Base-by-base conservation (phyloP, 30 jellyfish, hydroid and myxozoan species). In the Morbakka virulenta region DNA sequence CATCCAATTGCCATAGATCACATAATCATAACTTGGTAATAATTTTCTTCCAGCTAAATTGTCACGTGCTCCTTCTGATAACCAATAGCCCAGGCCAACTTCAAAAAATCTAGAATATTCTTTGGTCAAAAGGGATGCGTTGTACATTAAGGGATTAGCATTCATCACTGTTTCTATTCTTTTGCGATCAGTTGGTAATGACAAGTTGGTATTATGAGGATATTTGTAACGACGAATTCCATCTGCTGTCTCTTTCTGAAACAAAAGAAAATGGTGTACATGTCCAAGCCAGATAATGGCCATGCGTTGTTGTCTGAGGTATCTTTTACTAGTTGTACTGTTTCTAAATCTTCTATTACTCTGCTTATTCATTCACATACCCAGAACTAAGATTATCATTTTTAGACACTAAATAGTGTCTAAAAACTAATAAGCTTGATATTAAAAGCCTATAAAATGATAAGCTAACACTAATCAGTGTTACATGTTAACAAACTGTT, bases 41-140 rank as follows among this genome's bases (percentile, higher is more conserved):
- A n/a, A n/a, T n/a, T n/a, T n/a, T n/a, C n/a, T n/a, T n/a, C n/a
- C n/a, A n/a, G n/a, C n/a, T n/a, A n/a, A n/a, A 11, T 74, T 75
- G 0, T 91, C 96, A 25, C 63, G 75, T n/a, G 96, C 98, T 17
- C 98, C 95, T 32, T 72, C 82, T 31, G 96, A 81, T 17, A 91
- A 78, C 98, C 98, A 91, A 61, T 69, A 91, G 6, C 98, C 98
- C n/a, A 84, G 87, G 4, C 96, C 98, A 32, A 83, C 82, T 53
- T 91, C 98, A 74, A 91, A 91, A 82, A 61, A 91, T 50, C 81
- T 87, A 25, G 64, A 48, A 47, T 91, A 91, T 0, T 74, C 96
- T 2, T n/a, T 32, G 0, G 92, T 64, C 3, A 91, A 36, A 72
- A 50, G 2, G 23, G 96, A 75, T 35, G 51, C 95, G 78, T 84